Base-by-base conservation (phyloP, 2,888 invertebrate species). In the Panopea generosa region DNA sequence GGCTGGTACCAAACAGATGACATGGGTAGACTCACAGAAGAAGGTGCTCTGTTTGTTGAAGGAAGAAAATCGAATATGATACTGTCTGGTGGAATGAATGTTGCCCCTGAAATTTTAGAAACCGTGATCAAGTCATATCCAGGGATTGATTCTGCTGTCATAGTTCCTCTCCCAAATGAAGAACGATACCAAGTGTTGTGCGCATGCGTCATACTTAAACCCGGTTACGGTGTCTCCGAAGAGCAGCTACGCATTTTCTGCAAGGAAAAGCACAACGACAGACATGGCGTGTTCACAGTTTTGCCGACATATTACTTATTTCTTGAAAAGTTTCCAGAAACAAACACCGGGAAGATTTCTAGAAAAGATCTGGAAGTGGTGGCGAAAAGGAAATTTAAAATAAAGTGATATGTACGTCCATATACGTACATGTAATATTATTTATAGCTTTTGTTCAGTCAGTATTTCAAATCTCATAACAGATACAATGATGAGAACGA, bases 121-220 rank as follows among this genome's bases (percentile, higher is more conserved):
- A 33, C 50, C 11, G 49, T 53, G 0, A 20, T 69, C 4, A 52
- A 43, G 11, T 26, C 47, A 47, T 75, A 33, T 22, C 63, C 65
- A 6, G 61, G 56, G 7, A 26, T 78, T 2, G 43, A 53, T 1
- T 26, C 49, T 20, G 71, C 70, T 18, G 56, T 70, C 9, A 55
- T 75, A 14, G 73, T 77, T n/a, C 76, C 76, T 24, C 55, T 80
- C n/a, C 67, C 80, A 9, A 71, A 80, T 45, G 66, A 68, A 16
- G 67, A 61, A 11, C 50, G 63, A 9, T 76, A 57, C 52, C 80
- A 80, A 26, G 68, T 70, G 27, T 22, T 80, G n/a, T 76, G 80
- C 72, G 80, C 80, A 62, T 80, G 80, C 69, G 73, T 80, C 16
- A 49, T 76, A 18, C 40, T 55, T 6, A 29, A 72, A 38, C 52